Evolutionary conservation across 1,140 invertebrate species (phyloP).

Genomic region (Samia ricini): DNA sequence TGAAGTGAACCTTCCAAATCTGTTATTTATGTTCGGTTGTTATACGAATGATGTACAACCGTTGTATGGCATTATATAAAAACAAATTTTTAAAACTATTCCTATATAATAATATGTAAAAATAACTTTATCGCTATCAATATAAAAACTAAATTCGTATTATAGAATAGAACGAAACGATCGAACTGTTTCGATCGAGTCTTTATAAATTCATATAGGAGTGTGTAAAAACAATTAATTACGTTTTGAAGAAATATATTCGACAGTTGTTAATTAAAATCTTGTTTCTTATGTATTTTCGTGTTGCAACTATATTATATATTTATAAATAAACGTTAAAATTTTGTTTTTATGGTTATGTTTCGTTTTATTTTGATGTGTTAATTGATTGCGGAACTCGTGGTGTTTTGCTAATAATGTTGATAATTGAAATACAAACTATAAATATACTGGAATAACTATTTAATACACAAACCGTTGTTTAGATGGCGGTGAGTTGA

Average conservation of each 20-base stretch:
- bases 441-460: neutral
- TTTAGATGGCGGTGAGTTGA: no score
- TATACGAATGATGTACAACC: constrained; percentile 37
- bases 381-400: neutral
- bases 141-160: neutral
- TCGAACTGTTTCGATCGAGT: neutral
- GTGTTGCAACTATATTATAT: constrained; percentile 2
- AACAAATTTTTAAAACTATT: neutral
- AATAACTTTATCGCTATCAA: neutral
- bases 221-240: constrained; percentile 38
- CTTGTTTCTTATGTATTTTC: constrained; percentile 15
- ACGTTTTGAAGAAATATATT: constrained; percentile 29
- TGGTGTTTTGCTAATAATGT: neutral
- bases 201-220: constrained; percentile 19
- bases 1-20: constrained; percentile 28
- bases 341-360: neutral
- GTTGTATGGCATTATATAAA: constrained; percentile 11
- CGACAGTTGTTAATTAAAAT: constrained; percentile 29
- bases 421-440: neutral
- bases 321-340: neutral
- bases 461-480: neutral
- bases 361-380: neutral
- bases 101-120: neutral
- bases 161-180: neutral
- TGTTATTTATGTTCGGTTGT: constrained; percentile 39